A percentile compares a stretch with the other conserved stretches of the same genome.
These are phyloP conservation scores for Listronotus bonariensis DNA, from an alignment of 1,140 invertebrate genomes.

Conservation along the genomic window DNA sequence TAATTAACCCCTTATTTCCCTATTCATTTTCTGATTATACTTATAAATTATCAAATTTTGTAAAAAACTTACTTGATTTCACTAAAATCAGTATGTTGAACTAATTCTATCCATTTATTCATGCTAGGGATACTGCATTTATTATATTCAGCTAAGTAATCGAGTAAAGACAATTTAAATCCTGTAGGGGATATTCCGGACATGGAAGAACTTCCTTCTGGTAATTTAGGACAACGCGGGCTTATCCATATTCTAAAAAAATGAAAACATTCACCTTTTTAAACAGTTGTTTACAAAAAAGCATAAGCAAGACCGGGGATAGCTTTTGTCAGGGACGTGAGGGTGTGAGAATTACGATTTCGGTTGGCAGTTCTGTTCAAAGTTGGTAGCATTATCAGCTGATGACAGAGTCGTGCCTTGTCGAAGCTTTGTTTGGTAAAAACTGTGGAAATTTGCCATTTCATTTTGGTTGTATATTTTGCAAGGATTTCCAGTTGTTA, in stretches of 20 bases:
- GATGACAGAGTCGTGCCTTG: too few species aligned
- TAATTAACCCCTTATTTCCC: too few species aligned
- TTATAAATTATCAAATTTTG: neutral
- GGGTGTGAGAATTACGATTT: too few species aligned
- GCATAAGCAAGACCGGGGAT: too few species aligned
- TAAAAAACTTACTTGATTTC: slow-evolving; percentile 68
- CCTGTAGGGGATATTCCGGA: slow-evolving; percentile 80
- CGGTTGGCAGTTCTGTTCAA: too few species aligned
- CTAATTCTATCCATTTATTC: slow-evolving; percentile 71
- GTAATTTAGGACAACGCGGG: slow-evolving; percentile 70
- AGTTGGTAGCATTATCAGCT: too few species aligned
- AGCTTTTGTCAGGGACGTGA: too few species aligned
- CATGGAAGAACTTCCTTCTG: slow-evolving; percentile 56
- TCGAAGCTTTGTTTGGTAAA: too few species aligned
- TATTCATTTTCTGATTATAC: neutral
- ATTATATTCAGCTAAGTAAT: slow-evolving; percentile 81
- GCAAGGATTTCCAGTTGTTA: too few species aligned
- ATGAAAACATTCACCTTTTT: neutral
- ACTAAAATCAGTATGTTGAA: slow-evolving; percentile 78
- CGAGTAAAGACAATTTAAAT: slow-evolving; percentile 81
- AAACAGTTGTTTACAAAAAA: too few species aligned
- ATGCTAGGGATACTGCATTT: slow-evolving; percentile 60
- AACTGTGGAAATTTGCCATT: too few species aligned
- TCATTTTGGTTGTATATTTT: too few species aligned
- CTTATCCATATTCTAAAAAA: slow-evolving; percentile 81